Conservation (phyloP, 2,797 vertebrate genomes). For the Acrocephalus scirpaceus region DNA sequence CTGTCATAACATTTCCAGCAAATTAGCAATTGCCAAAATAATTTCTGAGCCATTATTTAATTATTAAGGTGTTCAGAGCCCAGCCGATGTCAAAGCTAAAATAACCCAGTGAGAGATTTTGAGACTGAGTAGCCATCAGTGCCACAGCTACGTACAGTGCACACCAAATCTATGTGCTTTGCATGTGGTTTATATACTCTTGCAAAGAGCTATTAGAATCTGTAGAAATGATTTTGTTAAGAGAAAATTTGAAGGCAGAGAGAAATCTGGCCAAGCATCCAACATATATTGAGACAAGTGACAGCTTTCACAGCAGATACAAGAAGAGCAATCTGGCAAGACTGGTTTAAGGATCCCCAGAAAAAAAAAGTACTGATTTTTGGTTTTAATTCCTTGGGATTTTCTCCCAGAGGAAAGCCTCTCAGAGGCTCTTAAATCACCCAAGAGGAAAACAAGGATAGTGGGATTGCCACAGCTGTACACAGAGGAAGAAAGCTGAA, state of each 20-base stretch:
- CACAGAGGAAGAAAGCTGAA: neutral
- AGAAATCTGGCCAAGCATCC: neutral
- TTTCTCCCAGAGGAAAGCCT: accelerated
- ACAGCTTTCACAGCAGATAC: neutral
- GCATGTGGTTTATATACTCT: neutral
- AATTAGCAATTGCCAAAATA: neutral
- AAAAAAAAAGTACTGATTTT: neutral
- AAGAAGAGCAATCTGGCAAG: neutral
- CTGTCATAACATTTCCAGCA: neutral
- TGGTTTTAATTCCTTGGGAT: neutral
- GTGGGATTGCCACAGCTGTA: neutral
- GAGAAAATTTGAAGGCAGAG: neutral
- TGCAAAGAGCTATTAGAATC: neutral
- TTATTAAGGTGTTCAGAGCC: neutral
- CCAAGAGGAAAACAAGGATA: accelerated
- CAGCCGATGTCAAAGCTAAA: neutral
- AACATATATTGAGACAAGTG: neutral
- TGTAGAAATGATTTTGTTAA: neutral
- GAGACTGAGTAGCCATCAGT: neutral
- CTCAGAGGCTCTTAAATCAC: neutral
- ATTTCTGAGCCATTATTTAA: neutral
- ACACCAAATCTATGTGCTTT: neutral
- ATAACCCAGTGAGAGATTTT: neutral
- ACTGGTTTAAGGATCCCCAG: neutral
- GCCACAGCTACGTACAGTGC: neutral